Evolutionary conservation across 2,113 vertebrate genomes (phyloP).

Genomic region (Rhinolophus ferrumequinum): DNA sequence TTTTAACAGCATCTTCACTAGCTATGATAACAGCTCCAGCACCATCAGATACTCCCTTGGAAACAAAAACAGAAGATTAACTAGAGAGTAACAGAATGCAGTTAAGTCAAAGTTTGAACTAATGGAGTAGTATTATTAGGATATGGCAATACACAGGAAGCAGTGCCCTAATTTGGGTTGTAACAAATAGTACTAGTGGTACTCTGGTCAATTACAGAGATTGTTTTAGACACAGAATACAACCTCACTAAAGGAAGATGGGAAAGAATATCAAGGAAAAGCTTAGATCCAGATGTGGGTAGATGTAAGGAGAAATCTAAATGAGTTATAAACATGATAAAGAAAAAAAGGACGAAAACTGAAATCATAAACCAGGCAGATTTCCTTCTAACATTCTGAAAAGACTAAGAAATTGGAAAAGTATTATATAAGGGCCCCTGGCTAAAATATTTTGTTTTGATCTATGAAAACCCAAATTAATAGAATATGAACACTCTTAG

Average conservation of each 20-base stretch:
- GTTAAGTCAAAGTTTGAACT: not conserved
- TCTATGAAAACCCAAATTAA: not conserved
- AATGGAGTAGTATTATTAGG: not conserved
- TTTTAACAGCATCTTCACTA: conserved; percentile 94
- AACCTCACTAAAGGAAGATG: not conserved
- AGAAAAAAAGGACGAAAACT: not conserved
- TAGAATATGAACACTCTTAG: not conserved
- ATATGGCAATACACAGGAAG: not conserved
- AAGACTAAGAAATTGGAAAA: not conserved
- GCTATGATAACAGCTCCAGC: conserved; percentile 93
- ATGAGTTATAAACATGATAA: not conserved
- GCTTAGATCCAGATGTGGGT: not conserved
- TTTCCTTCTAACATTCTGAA: conserved; percentile 18
- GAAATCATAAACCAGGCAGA: not conserved
- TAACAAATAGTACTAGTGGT: not conserved
- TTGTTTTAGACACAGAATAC: not conserved
- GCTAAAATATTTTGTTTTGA: not conserved
- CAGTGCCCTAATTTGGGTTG: too few relatives aligned
- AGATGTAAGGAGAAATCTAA: conserved; percentile 1
- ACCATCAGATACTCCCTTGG: conserved; percentile 95
- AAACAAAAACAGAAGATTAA: conserved; percentile 23
- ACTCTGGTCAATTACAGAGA: not conserved
- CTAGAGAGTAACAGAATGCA: not conserved
- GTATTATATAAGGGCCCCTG: not conserved
- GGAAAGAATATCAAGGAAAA: not conserved